These are phyloP conservation scores for Agapornis canus DNA, from an alignment of 2,797 vertebrate genomes.

Conservation along the genomic window DNA sequence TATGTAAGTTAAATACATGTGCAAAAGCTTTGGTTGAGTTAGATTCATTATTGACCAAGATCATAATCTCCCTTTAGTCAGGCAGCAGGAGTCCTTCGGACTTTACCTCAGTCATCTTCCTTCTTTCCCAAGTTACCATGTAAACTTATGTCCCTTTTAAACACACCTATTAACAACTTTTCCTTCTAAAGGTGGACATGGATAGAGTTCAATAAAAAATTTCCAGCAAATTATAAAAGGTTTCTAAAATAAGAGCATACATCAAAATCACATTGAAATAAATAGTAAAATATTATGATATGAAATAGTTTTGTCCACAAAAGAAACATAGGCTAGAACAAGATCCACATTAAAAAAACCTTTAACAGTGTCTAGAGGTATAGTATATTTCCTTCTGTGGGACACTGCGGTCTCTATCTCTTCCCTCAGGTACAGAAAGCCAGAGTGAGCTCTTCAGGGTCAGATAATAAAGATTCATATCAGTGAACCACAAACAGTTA, in stretches of 20 bases:
- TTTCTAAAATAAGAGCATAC: not conserved
- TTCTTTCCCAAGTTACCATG: not conserved
- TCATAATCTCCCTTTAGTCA: not conserved
- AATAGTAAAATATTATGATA: not conserved
- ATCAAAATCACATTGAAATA: rapidly evolving
- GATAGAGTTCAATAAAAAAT: not conserved
- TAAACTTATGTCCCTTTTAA: not conserved
- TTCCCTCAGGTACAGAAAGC: not conserved
- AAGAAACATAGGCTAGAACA: not conserved
- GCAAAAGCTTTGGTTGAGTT: not conserved
- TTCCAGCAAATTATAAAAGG: not conserved
- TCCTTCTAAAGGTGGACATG: not conserved
- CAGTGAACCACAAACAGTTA: not conserved
- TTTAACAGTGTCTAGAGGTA: not conserved
- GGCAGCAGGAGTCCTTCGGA: not conserved
- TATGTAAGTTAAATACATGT: not conserved
- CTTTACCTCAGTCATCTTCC: not conserved
- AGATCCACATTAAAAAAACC: not conserved
- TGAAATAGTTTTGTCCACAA: not conserved
- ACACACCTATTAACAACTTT: rapidly evolving
- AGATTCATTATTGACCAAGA: not conserved
- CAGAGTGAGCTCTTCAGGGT: not conserved
- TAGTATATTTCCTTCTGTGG: not conserved
- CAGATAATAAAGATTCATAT: not conserved
- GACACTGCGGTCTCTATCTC: not conserved